phyloP scores from a whole-genome alignment of 2,797 vertebrate genomes.

The Micrastur ruficollis region DNA sequence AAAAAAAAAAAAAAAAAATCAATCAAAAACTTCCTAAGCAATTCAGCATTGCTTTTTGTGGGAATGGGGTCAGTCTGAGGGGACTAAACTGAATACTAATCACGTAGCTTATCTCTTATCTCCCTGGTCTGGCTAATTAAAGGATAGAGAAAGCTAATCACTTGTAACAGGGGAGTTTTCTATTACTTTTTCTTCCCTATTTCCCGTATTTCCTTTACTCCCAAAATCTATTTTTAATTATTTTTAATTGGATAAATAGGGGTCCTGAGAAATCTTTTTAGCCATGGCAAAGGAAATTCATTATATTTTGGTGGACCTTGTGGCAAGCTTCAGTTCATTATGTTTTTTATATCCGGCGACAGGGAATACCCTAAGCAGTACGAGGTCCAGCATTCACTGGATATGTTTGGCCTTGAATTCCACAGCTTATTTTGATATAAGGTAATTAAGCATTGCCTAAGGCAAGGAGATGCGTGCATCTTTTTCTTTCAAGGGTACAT shows the following conservation, averaged over 20 bases:
- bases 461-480: background rate
- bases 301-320: background rate
- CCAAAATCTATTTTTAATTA: fast-evolving
- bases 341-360: background rate
- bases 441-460: background rate
- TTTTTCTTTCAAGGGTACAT: background rate
- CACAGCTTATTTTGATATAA: background rate
- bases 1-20: background rate
- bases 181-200: background rate
- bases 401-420: background rate
- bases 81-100: background rate
- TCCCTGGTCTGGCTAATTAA: background rate
- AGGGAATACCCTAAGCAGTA: background rate
- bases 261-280: background rate
- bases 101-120: background rate
- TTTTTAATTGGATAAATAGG: background rate
- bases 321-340: background rate
- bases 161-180: background rate
- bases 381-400: background rate
- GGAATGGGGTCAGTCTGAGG: background rate
- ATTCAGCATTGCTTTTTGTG: background rate
- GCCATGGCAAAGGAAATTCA: background rate
- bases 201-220: background rate
- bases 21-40: background rate
- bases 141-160: background rate